Conservation (phyloP, 2,888 invertebrate species). For the Eristalinus aeneus region DNA sequence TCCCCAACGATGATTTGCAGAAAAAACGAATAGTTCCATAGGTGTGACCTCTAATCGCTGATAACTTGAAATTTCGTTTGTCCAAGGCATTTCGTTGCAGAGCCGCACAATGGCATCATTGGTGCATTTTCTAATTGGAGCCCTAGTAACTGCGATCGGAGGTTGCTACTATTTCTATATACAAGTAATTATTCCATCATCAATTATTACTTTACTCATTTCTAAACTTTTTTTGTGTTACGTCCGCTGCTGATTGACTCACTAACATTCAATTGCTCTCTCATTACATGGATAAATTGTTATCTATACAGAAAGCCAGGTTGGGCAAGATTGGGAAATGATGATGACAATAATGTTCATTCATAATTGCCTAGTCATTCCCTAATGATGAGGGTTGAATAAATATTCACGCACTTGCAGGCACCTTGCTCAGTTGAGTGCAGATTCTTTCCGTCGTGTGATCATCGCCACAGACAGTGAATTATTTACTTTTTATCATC, state of each 20-base stretch:
- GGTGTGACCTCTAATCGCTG: slow-evolving; percentile 17
- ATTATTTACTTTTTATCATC: background rate
- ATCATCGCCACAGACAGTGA: background rate
- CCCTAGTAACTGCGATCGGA: slow-evolving; percentile 77
- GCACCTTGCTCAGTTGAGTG: too few relatives aligned
- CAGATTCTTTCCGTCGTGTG: background rate
- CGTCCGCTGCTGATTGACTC: background rate
- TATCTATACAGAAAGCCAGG: background rate
- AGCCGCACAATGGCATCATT: slow-evolving; percentile 68
- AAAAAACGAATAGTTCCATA: background rate
- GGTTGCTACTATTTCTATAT: slow-evolving; percentile 76
- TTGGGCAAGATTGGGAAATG: background rate
- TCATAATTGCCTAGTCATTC: background rate
- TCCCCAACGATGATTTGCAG: slow-evolving; percentile 11
- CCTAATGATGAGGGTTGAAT: background rate
- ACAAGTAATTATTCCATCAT: slow-evolving; percentile 76
- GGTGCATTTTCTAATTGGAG: slow-evolving; percentile 76
- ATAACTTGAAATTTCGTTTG: background rate
- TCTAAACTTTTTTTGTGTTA: background rate
- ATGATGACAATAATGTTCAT: background rate
- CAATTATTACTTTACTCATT: background rate
- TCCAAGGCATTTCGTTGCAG: background rate
- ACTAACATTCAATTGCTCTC: slow-evolving; percentile 5
- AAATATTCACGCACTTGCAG: background rate
- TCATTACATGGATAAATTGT: background rate